A percentile compares a stretch with the other conserved stretches of the same genome.
phyloP scores from a whole-genome alignment of 2,888 invertebrate species.

The Stenichneumon culpator region DNA sequence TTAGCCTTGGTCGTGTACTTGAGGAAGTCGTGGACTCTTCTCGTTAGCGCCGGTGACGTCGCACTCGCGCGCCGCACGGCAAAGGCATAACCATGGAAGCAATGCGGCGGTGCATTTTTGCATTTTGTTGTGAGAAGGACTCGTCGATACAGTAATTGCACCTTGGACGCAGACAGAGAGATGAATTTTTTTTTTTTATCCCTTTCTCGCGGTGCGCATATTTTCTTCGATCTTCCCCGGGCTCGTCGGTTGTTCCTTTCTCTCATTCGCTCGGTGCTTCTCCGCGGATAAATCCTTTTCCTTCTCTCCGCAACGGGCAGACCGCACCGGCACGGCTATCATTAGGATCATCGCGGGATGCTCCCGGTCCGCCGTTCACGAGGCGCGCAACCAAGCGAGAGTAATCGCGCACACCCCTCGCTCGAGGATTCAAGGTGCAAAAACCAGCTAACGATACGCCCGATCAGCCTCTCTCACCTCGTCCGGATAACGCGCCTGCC shows the following conservation, averaged over 20 bases:
- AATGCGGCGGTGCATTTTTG: constrained; percentile 6
- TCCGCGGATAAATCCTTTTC: constrained; percentile 36
- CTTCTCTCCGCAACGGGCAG: constrained; percentile 26
- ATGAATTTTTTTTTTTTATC: constrained; percentile 38
- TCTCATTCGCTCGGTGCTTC: constrained; percentile 22
- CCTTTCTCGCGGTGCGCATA: constrained; percentile 13
- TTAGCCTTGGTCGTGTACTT: constrained; percentile 20
- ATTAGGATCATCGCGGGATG: constrained; percentile 74
- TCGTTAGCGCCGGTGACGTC: constrained; percentile 69
- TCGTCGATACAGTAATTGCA: constrained; percentile 69
- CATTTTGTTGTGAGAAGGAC: constrained; percentile 27
- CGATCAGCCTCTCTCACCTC: constrained; percentile 47
- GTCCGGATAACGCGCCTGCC: constrained; percentile 39
- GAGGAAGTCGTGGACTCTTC: constrained; percentile 15
- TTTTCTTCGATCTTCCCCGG: constrained; percentile 21
- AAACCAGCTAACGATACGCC: constrained; percentile 37
- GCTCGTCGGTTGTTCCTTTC: neutral
- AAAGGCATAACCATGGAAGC: neutral
- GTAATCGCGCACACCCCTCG: constrained; percentile 62
- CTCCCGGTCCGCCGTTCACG: constrained; percentile 61
- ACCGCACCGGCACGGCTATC: constrained; percentile 66
- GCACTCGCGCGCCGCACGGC: constrained; percentile 44
- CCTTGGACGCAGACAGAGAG: constrained; percentile 31
- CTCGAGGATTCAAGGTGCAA: constrained; percentile 31
- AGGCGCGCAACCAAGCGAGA: constrained; percentile 59